phyloP scores from a whole-genome alignment of 2,113 vertebrate species.

The Nothoprocta perdicaria region DNA sequence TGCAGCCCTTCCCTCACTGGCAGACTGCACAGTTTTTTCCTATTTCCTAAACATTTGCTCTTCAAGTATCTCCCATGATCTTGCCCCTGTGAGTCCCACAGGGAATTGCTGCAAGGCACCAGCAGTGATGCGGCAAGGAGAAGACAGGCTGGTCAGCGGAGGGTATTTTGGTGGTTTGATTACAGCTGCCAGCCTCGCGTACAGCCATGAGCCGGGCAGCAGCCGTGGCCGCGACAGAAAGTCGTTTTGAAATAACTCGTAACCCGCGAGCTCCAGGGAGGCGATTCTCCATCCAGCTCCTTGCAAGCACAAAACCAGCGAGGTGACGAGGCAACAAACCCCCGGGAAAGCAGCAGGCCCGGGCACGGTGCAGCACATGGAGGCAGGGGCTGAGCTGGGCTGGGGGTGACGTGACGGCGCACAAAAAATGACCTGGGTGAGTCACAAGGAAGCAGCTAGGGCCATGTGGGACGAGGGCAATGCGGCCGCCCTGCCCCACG shows the following conservation, averaged over 20 bases:
- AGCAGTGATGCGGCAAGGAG: fast-evolving
- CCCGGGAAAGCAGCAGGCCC: fast-evolving
- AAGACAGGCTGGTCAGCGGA: neutral
- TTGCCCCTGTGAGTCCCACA: neutral
- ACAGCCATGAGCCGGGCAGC: neutral
- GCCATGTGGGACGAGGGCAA: no score
- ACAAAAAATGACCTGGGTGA: neutral
- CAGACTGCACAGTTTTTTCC: neutral
- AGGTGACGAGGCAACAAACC: fast-evolving
- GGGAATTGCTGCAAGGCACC: neutral
- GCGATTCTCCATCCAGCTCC: neutral
- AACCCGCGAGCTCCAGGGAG: neutral
- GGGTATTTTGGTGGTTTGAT: neutral
- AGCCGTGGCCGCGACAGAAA: neutral
- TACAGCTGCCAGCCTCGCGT: fast-evolving
- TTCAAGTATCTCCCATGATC: fast-evolving
- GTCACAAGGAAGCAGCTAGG: neutral
- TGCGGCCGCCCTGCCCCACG: fast-evolving
- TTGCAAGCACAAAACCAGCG: neutral
- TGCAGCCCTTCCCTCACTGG: neutral
- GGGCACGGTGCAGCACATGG: fast-evolving
- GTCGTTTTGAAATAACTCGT: neutral
- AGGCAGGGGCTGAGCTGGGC: neutral
- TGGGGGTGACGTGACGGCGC: no score
- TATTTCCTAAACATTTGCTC: neutral